Base-by-base conservation (phyloP, 2,113 vertebrate species). In the Rhombomys opimus region DNA sequence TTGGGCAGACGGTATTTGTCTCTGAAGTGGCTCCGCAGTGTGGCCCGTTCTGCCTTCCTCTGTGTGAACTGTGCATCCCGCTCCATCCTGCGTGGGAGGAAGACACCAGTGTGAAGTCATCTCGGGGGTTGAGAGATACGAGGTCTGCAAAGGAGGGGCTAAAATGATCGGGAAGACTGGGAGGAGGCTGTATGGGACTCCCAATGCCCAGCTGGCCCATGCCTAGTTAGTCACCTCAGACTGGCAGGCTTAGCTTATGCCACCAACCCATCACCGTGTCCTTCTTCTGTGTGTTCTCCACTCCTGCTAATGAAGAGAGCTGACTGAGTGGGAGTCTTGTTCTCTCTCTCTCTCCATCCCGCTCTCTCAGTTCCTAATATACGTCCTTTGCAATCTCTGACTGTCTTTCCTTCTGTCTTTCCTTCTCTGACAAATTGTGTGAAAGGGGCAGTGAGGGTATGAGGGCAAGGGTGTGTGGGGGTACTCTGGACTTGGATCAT, bases 1-100 rank as follows among this genome's bases (percentile, higher is more conserved):
- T 99, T 99, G 97, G 99, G 99, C 78, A 99, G 98, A 59, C 98
- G 98, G 98, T 99, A 99, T 97, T 99, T 99, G 87, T 99, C 99
- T 96, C 99, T 98, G 97, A 99, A 99, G 97, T 99, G 99, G 96
- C 98, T 99, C 97, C 99, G 97, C 89, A 99, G 97, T 1, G 99
- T 99, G 73, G 99, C 99, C 89, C 99, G 98, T 98, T 99, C 99
- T 0, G 99, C 99, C 98, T 99, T 99, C 98, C 99, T 99, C 98
- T 99, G 99, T 25, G 99, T 99, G 96, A 99, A 99, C 95, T 97
- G 95, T 4, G 99, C 99, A 61, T 99, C 99, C 96, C 99, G 98
- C 97, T 99, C 99, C 98, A 99, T 99, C 98, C 99, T 99, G 98
- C 0, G 0, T 68, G 65, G 41, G 20, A 13, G 92, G 61, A 3